Base-by-base conservation (phyloP, 2,113 vertebrate genomes). In the Heteronetta atricapilla region DNA sequence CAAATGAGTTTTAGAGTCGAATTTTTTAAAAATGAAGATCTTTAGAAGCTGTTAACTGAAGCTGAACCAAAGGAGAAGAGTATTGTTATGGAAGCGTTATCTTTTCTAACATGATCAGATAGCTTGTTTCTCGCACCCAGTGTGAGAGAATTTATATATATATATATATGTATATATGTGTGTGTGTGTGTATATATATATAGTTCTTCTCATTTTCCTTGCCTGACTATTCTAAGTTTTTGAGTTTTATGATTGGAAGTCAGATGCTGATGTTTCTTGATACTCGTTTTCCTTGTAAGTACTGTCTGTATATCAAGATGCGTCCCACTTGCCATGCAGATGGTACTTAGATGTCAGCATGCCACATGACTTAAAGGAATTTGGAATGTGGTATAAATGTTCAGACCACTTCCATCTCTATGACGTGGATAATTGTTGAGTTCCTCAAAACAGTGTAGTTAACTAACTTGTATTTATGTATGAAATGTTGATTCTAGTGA, bases 351-450 rank as follows among this genome's bases (percentile, higher is more conserved):
- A 22, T 74, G 31, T 67, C 21, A 19, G 42, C 3, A 6, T 56
- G 8, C 10, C 40, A 2, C 4, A 3, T 59, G 56, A n/a, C 36
- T 38, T 64, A 22, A 40, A 56, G 34, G 22, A 83, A 31, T 10
- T 17, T 5, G 19, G 8, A 85, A 34, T 48, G 8, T 70, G 5
- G 18, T 44, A 7, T 44, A 50, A 34, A 15, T 14, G 2, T 6
- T 3, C 18, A 40, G n/a, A 14, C 13, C 50, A 10, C 5, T n/a
- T 72, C 36, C 3, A 2, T 67, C 5, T 60, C 22, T 36, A 2
- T 22, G 10, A 33, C 0, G 2, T 19, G 8, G 33, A 23, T 31
- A 60, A 33, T 4, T 38, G 8, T 2, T n/a, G n/a, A 78, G 42
- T 53, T 76, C 13, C 34, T 88, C 68, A 21, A 69, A 88, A 46